Percentiles rank a stretch among this genome's conserved stretches.
Conservation (phyloP, 1,140 invertebrate genomes). For the Drosophila sp. region DNA sequence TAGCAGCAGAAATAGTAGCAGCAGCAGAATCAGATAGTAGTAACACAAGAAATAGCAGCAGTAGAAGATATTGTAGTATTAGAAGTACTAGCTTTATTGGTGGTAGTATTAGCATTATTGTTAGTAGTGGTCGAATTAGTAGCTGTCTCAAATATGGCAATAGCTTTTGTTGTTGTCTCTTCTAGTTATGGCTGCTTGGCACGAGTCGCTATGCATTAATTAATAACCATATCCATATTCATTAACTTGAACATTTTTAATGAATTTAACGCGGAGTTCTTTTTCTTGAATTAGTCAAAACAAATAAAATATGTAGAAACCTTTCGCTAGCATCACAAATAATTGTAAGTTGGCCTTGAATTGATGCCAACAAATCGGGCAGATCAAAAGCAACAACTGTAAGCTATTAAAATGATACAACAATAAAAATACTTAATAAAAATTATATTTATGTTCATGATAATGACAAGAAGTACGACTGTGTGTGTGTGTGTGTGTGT, state of each 20-base stretch:
- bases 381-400: slow-evolving; percentile 55
- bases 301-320: slow-evolving; percentile 53
- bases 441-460: slow-evolving; percentile 55
- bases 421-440: slow-evolving; percentile 14
- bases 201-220: slow-evolving; percentile 77
- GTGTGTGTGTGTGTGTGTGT: not conserved
- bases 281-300: slow-evolving; percentile 47
- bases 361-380: slow-evolving; percentile 54
- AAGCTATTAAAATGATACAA: slow-evolving; percentile 22
- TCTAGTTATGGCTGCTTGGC: slow-evolving; percentile 48
- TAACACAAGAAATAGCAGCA: not conserved
- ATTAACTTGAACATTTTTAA: slow-evolving; percentile 42
- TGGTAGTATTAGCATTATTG: not conserved
- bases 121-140: too few species aligned
- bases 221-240: slow-evolving; percentile 57
- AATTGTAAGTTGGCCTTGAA: slow-evolving; percentile 52
- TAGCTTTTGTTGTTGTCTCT: not conserved
- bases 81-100: not conserved
- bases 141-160: not conserved
- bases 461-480: slow-evolving; percentile 46
- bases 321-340: slow-evolving; percentile 46
- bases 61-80: not conserved
- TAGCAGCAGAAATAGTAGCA: not conserved
- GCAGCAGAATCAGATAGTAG: not conserved
- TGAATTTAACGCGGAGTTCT: slow-evolving; percentile 32